Percentiles rank a stretch among this genome's conserved stretches.
These are phyloP conservation scores for Zaprionus lineosus DNA, from an alignment of 2,888 invertebrate species.

Conservation along the genomic window DNA sequence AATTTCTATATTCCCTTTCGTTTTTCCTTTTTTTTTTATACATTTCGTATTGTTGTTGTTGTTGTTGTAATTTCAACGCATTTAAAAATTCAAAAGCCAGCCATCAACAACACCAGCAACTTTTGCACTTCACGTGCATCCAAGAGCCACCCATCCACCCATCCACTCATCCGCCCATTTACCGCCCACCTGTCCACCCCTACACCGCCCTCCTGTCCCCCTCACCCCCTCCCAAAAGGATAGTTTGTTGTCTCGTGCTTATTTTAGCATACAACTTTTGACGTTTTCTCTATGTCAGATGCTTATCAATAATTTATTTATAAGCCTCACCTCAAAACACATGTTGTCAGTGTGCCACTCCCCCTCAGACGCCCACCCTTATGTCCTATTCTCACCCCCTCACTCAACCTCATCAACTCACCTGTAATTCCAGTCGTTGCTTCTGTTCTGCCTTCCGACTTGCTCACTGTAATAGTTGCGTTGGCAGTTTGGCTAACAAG, in stretches of 20 bases:
- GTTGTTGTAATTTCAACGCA: conserved; percentile 47
- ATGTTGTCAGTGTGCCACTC: conserved; percentile 67
- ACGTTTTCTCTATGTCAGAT: conserved; percentile 68
- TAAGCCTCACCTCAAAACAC: conserved; percentile 76
- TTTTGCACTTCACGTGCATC: no score
- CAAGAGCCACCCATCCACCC: background rate
- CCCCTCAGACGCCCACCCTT: background rate
- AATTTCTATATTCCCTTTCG: conserved; percentile 29
- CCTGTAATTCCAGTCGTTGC: background rate
- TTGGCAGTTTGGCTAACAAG: conserved; percentile 71
- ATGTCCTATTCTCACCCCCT: background rate
- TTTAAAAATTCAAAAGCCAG: conserved; percentile 58
- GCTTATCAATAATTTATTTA: conserved; percentile 79
- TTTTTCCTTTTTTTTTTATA: conserved; percentile 8
- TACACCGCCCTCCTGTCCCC: background rate
- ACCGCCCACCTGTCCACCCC: background rate
- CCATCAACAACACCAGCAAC: conserved; percentile 28
- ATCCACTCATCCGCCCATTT: background rate
- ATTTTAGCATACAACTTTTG: conserved; percentile 73
- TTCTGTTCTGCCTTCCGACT: conserved; percentile 40
- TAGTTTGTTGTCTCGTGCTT: conserved; percentile 49
- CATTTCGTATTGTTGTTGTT: conserved; percentile 8
- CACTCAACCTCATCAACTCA: background rate
- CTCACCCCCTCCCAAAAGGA: no score
- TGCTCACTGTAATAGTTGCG: conserved; percentile 58